Conservation (phyloP, 2,797 vertebrate species). For the Salmo trutta region DNA sequence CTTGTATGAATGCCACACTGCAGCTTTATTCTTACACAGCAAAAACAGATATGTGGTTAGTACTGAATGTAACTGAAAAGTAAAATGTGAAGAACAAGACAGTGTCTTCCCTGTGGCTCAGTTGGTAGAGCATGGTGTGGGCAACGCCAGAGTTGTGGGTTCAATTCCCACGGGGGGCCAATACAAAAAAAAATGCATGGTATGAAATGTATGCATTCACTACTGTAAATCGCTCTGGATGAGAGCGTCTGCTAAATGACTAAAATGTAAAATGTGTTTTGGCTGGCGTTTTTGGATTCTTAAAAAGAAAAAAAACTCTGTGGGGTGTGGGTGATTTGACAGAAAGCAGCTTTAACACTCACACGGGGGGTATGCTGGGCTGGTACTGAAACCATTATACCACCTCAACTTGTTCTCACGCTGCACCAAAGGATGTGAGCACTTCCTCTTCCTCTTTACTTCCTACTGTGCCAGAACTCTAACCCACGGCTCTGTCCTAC, state of each 20-base stretch:
- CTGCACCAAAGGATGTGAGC: slow-evolving; percentile 49
- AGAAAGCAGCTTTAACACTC: slow-evolving; percentile 12
- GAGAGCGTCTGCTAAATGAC: too few species aligned
- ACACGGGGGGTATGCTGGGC: slow-evolving; percentile 13
- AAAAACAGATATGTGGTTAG: slow-evolving; percentile 18
- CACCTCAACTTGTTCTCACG: slow-evolving; percentile 57
- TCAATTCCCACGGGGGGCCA: too few species aligned
- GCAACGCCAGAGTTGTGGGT: too few species aligned
- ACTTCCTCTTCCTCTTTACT: slow-evolving; percentile 49
- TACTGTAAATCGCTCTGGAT: too few species aligned
- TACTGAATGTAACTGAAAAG: slow-evolving; percentile 13
- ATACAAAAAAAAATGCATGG: too few species aligned
- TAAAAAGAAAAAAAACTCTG: not conserved
- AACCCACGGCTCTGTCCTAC: not conserved
- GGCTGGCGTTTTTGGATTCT: not conserved
- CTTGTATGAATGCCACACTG: slow-evolving; percentile 10
- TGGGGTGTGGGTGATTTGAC: slow-evolving; percentile 7
- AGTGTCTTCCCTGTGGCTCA: too few species aligned
- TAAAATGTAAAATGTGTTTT: slow-evolving; percentile 1
- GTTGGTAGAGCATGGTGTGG: too few species aligned
- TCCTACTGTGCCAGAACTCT: not conserved
- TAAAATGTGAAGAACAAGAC: not conserved
- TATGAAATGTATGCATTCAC: too few species aligned
- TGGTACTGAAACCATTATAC: slow-evolving; percentile 57
- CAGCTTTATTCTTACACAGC: slow-evolving; percentile 34